A percentile compares a stretch with the other conserved stretches of the same genome.
Evolutionary conservation across 2,113 vertebrate species (phyloP).

Genomic region (Greenwoodochromis staneri): DNA sequence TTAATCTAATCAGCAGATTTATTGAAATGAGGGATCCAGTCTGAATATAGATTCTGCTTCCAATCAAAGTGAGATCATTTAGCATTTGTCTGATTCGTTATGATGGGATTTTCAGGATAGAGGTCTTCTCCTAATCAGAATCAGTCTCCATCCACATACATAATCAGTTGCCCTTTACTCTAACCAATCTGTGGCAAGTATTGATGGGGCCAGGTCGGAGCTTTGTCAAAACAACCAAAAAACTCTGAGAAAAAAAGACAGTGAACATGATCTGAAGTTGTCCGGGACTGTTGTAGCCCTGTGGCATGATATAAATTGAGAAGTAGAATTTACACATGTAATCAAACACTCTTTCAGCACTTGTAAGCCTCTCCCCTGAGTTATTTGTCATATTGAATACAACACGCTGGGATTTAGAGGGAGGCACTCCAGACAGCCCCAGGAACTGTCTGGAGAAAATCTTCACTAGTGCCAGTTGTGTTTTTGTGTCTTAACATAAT

Average conservation of each 20-base stretch:
- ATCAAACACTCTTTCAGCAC: background rate
- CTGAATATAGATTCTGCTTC: background rate
- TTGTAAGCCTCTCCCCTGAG: background rate
- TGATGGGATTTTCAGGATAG: background rate
- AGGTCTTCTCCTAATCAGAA: background rate
- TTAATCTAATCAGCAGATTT: background rate
- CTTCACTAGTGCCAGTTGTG: background rate
- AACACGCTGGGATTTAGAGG: background rate
- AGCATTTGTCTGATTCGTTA: background rate
- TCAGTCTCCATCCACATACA: background rate
- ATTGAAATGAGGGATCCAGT: background rate
- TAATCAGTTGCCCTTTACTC: conserved; percentile 19
- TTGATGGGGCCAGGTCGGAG: background rate
- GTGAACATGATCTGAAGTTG: background rate
- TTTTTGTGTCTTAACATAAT: background rate
- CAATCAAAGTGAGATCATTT: background rate
- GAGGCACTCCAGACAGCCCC: background rate
- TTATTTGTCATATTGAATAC: background rate
- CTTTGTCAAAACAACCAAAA: background rate
- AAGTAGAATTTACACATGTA: background rate
- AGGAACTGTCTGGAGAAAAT: background rate
- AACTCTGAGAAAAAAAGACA: background rate
- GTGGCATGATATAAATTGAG: background rate
- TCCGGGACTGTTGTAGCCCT: background rate
- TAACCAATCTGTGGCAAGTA: background rate